Percentiles rank a stretch among this genome's conserved stretches.
Evolutionary conservation across 2,113 vertebrate species (phyloP).

Genomic region (Campylorhamphus procurvoides): DNA sequence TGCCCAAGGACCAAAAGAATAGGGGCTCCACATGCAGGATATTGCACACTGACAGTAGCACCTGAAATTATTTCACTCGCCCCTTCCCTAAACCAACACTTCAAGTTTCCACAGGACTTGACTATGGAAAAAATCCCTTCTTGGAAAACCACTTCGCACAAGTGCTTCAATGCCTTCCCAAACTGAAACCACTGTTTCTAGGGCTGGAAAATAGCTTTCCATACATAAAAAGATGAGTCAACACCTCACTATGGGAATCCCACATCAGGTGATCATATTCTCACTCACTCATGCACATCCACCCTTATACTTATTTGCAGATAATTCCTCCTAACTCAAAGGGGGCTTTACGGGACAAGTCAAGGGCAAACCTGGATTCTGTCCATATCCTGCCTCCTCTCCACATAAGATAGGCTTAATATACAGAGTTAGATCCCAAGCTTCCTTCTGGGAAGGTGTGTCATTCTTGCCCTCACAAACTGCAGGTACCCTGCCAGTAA

Average conservation of each 20-base stretch:
- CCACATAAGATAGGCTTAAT: not conserved
- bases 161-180: not conserved
- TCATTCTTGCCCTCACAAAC: not conserved
- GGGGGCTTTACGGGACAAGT: not conserved
- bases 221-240: not conserved
- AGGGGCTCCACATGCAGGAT: not conserved
- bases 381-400: not conserved
- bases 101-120: slow-evolving; percentile 32
- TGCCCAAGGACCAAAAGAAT: slow-evolving; percentile 33
- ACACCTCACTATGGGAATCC: not conserved
- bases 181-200: not conserved
- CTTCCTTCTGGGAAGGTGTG: not conserved
- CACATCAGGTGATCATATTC: not conserved
- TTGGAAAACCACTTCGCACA: not conserved
- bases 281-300: not conserved
- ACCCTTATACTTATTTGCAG: not conserved
- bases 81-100: not conserved
- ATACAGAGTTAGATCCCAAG: not conserved
- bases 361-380: not conserved
- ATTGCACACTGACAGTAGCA: not conserved
- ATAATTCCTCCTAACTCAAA: not conserved
- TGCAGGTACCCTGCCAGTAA: accelerated
- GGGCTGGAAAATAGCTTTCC: slow-evolving; percentile 1
- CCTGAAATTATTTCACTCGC: not conserved
- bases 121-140: not conserved